phyloP scores from a whole-genome alignment of 1,140 invertebrate genomes.

The Drosophila ohnishii region DNA sequence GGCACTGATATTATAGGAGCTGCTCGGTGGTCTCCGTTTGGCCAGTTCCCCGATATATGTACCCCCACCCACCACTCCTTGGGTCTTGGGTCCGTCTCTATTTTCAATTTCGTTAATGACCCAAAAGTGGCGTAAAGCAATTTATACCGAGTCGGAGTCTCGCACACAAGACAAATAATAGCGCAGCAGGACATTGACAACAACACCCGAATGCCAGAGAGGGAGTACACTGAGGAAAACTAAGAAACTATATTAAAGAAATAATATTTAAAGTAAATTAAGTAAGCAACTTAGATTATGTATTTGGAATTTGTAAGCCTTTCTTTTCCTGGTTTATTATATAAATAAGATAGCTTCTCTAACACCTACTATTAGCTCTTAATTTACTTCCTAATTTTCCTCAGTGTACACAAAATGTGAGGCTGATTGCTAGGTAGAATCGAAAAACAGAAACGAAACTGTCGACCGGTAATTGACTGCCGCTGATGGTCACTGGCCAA shows the following conservation, averaged over 20 bases:
- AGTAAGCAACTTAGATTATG: background rate
- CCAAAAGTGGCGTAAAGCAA: slow-evolving; percentile 81
- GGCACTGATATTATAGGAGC: slow-evolving; percentile 67
- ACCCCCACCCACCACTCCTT: slow-evolving; percentile 32
- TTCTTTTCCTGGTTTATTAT: background rate
- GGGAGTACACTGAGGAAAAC: slow-evolving; percentile 16
- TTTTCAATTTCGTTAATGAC: slow-evolving; percentile 83
- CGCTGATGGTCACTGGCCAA: slow-evolving; percentile 52
- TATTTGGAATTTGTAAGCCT: background rate
- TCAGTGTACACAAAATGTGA: slow-evolving; percentile 1
- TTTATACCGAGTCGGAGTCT: slow-evolving; percentile 61
- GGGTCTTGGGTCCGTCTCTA: slow-evolving; percentile 56
- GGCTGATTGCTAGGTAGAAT: slow-evolving; percentile 22
- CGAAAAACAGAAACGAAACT: slow-evolving; percentile 31
- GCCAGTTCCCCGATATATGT: slow-evolving; percentile 3
- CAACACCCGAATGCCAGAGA: slow-evolving; percentile 57
- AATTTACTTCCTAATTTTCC: background rate
- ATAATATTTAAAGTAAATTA: background rate
- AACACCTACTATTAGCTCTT: background rate
- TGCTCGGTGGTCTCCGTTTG: slow-evolving; percentile 40
- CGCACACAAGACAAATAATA: slow-evolving; percentile 82
- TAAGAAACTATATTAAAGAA: background rate
- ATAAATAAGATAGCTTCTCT: accelerated
- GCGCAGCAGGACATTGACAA: slow-evolving; percentile 83
- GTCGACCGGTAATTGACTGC: slow-evolving; percentile 52